phyloP scores from a whole-genome alignment of 2,797 vertebrate species.

The Calcarius lapponicus region DNA sequence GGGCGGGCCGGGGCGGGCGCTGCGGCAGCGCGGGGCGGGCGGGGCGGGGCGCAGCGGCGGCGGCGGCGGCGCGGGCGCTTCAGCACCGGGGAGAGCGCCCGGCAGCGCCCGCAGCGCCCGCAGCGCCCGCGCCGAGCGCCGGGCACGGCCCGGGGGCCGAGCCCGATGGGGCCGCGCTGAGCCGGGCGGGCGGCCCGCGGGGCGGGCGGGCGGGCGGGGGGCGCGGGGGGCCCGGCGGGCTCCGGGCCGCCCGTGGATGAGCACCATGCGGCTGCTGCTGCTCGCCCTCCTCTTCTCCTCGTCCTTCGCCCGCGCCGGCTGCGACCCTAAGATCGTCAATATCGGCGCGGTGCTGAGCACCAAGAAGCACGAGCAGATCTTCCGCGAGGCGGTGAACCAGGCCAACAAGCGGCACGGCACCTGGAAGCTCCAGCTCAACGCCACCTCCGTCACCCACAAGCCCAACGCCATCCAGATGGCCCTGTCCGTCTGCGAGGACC shows the following conservation, averaged over 20 bases:
- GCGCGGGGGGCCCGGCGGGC: conserved; percentile 14
- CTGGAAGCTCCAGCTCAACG: conserved; percentile 94
- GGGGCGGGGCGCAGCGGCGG: background rate
- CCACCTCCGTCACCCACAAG: conserved; percentile 96
- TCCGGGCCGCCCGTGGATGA: conserved; percentile 66
- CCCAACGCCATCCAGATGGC: conserved; percentile 99
- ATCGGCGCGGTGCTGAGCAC: conserved; percentile 97
- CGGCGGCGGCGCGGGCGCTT: background rate
- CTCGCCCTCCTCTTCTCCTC: conserved; percentile 87
- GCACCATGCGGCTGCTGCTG: conserved; percentile 87
- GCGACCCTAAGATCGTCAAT: conserved; percentile 94
- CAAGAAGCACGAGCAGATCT: conserved; percentile 94
- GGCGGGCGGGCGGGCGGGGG: background rate
- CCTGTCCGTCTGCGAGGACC: conserved; percentile 96
- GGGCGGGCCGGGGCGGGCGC: background rate
- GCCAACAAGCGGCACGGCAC: conserved; percentile 92
- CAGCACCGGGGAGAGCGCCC: background rate
- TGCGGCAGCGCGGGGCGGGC: background rate
- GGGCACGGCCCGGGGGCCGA: background rate
- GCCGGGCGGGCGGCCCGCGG: background rate
- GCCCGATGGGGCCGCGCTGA: background rate
- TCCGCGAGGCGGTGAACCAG: conserved; percentile 92
- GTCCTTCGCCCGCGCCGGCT: conserved; percentile 89
- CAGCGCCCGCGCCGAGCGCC: background rate
- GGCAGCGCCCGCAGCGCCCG: background rate